Percentiles rank a stretch among this genome's conserved stretches.
Evolutionary conservation across 2,888 invertebrate species (phyloP).

Genomic region (Macropis europaea): DNA sequence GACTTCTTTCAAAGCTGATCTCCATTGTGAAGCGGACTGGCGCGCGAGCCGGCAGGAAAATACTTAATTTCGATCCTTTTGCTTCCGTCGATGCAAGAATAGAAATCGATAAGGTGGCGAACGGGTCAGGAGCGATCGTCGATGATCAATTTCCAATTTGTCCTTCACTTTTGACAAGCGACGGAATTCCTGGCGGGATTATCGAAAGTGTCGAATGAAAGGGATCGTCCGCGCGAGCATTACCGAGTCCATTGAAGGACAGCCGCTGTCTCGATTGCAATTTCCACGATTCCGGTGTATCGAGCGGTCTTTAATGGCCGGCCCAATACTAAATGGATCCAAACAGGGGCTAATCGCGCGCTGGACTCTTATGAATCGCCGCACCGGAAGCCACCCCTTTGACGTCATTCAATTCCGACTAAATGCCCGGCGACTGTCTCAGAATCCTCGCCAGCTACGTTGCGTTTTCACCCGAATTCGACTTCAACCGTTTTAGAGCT

Average conservation of each 20-base stretch:
- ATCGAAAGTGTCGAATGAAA: conserved; percentile 43
- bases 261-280: conserved; percentile 46
- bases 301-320: conserved; percentile 52
- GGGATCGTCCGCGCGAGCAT: conserved; percentile 45
- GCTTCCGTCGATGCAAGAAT: neutral
- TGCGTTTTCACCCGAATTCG: no score
- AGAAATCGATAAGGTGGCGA: conserved; percentile 11
- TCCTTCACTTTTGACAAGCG: conserved; percentile 39
- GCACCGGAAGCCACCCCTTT: conserved; percentile 33
- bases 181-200: conserved; percentile 39
- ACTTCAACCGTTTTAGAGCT: no score
- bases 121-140: neutral
- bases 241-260: conserved; percentile 34
- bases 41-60: neutral
- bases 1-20: conserved; percentile 10
- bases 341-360: conserved; percentile 61
- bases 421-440: conserved; percentile 29
- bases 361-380: conserved; percentile 40
- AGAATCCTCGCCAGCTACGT: conserved; percentile 15
- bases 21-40: no score
- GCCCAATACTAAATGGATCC: conserved; percentile 57
- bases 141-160: conserved; percentile 43
- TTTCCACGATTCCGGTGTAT: conserved; percentile 52
- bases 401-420: conserved; percentile 46
- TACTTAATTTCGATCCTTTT: neutral